A percentile compares a stretch with the other conserved stretches of the same genome.
Conservation (phyloP, 2,888 invertebrate genomes). For the Parnassius smintheus region DNA sequence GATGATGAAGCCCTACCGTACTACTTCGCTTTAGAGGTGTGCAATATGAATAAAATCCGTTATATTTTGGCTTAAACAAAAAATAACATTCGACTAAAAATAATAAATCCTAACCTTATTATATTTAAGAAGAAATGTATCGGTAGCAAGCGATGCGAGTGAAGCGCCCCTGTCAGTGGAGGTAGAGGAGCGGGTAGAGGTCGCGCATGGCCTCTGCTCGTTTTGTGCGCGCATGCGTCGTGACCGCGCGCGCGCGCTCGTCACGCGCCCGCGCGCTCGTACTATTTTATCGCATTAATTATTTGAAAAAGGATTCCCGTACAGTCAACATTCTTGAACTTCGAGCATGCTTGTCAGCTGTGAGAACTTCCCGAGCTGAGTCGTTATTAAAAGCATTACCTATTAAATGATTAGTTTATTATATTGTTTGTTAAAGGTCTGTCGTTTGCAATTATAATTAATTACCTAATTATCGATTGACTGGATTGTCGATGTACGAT, state of each 20-base stretch:
- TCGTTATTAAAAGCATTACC: constrained; percentile 18
- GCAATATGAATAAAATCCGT: too few species aligned
- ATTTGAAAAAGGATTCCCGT: constrained; percentile 77
- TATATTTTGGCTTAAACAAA: too few species aligned
- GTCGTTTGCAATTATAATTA: too few species aligned
- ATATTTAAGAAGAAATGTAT: constrained; percentile 34
- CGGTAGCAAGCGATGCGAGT: constrained; percentile 24
- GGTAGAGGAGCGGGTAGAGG: constrained; percentile 40
- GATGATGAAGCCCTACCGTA: too few species aligned
- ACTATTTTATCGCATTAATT: constrained; percentile 81
- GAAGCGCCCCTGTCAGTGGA: constrained; percentile 17
- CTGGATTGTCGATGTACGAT: too few species aligned
- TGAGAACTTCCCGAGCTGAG: constrained; percentile 50
- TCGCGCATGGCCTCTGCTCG: constrained; percentile 69
- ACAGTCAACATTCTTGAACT: constrained; percentile 57
- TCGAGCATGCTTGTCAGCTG: constrained; percentile 55
- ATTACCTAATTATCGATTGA: too few species aligned
- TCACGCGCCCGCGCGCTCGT: constrained; percentile 72
- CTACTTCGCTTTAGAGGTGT: too few species aligned
- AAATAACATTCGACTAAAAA: too few species aligned
- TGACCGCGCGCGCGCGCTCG: constrained; percentile 75
- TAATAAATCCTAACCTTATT: too few species aligned
- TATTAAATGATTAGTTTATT: constrained; percentile 4
- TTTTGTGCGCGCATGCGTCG: constrained; percentile 71
- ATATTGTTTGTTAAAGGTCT: too few species aligned